Percentiles rank a stretch among this genome's conserved stretches.
Conservation (phyloP, 2,797 vertebrate species). For the Melanotaenia parkinsoni region DNA sequence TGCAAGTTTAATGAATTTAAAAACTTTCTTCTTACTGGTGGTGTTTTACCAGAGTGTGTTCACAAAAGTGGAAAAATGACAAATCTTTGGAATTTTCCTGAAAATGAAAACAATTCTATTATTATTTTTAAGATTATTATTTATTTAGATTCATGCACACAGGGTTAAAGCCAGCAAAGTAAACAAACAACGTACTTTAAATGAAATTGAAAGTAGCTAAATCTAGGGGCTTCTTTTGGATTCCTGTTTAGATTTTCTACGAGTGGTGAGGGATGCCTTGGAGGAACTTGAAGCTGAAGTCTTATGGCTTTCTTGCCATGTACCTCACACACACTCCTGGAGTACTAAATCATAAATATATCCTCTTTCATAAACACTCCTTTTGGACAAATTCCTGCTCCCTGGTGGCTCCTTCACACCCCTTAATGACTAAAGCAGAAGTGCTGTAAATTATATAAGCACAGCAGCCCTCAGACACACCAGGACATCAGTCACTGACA, state of each 20-base stretch:
- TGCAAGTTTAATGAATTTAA: background rate
- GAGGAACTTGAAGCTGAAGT: background rate
- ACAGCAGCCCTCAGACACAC: slow-evolving; percentile 62
- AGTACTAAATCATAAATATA: slow-evolving; percentile 80
- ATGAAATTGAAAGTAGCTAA: background rate
- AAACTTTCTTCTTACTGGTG: no score
- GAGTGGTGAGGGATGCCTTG: background rate
- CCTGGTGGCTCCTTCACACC: slow-evolving; percentile 76
- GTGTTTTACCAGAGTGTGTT: no score
- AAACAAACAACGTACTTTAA: background rate
- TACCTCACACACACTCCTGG: slow-evolving; percentile 30
- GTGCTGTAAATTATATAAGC: slow-evolving; percentile 78
- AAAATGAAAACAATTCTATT: no score
- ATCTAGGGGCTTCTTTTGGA: background rate
- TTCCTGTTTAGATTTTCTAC: background rate
- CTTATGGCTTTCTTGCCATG: background rate
- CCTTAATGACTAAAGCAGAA: slow-evolving; percentile 84
- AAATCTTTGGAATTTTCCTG: no score
- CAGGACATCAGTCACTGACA: slow-evolving; percentile 77
- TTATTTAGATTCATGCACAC: no score
- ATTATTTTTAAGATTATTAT: no score
- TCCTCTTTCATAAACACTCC: slow-evolving; percentile 80
- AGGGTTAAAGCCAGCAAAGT: background rate
- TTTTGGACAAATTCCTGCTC: slow-evolving; percentile 82
- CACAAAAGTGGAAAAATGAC: no score